A percentile compares a stretch with the other conserved stretches of the same genome.
These are phyloP conservation scores for Pristionchus exspectatus DNA, from an alignment of 2,888 invertebrate genomes.

Conservation along the genomic window DNA sequence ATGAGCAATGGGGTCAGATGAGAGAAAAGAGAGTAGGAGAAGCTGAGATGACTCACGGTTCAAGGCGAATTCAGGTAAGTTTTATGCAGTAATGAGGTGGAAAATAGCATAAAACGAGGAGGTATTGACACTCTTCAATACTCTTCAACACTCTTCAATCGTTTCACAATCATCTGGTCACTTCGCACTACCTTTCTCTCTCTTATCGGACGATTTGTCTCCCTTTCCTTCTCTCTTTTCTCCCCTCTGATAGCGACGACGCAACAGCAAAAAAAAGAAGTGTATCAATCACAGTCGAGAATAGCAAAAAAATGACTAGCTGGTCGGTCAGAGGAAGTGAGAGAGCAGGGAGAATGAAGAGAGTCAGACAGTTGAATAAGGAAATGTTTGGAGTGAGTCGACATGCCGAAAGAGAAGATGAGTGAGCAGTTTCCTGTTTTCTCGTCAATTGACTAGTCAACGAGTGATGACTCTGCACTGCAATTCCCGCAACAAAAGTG, in stretches of 20 bases:
- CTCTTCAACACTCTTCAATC: background rate
- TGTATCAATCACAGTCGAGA: background rate
- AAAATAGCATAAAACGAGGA: background rate
- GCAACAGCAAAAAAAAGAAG: background rate
- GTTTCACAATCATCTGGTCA: slow-evolving; percentile 41
- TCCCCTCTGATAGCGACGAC: background rate
- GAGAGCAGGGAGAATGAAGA: background rate
- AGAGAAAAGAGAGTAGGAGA: slow-evolving; percentile 4
- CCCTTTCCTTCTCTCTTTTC: background rate
- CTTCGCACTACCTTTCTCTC: slow-evolving; percentile 21
- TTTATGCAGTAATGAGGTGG: background rate
- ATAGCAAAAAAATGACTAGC: background rate
- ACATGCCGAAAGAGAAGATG: slow-evolving; percentile 2
- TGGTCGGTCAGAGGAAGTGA: background rate
- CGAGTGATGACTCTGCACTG: background rate
- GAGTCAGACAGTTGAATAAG: background rate
- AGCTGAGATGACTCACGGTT: background rate
- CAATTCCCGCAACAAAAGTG: background rate
- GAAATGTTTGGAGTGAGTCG: background rate
- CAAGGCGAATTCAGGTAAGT: background rate
- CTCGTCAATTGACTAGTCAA: background rate
- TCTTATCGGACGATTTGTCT: slow-evolving; percentile 15
- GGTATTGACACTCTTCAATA: background rate
- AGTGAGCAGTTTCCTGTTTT: slow-evolving; percentile 42
- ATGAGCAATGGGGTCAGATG: slow-evolving; percentile 42